Evolutionary conservation across 2,797 vertebrate species (phyloP).

Genomic region (Lacerta bilineata): DNA sequence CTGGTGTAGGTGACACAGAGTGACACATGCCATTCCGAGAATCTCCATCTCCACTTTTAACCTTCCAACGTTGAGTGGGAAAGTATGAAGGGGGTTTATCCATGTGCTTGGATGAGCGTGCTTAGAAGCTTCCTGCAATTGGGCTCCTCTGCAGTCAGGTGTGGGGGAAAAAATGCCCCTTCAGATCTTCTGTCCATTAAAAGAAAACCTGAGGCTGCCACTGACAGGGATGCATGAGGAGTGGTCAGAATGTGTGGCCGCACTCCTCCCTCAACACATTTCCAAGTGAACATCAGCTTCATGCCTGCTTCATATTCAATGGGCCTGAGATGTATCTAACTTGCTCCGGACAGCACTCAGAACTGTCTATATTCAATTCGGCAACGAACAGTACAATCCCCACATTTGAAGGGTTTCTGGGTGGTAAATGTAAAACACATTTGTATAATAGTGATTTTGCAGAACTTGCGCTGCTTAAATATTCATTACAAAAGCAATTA

Average conservation of each 20-base stretch:
- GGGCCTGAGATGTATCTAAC: background rate
- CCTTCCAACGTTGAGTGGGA: too few relatives aligned
- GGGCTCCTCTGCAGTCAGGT: too few relatives aligned
- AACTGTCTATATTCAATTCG: background rate
- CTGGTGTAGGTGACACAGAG: too few relatives aligned
- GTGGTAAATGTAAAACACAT: slow-evolving; percentile 52
- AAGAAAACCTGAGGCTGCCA: too few relatives aligned
- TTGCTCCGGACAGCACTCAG: background rate
- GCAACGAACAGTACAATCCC: slow-evolving; percentile 16
- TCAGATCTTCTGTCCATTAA: too few relatives aligned
- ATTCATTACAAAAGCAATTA: slow-evolving; percentile 63
- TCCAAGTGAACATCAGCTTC: background rate
- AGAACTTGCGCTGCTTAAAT: slow-evolving; percentile 62
- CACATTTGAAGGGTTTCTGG: slow-evolving; percentile 29
- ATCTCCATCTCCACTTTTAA: too few relatives aligned
- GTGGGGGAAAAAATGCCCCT: too few relatives aligned
- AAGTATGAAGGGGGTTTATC: too few relatives aligned
- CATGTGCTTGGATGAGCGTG: too few relatives aligned
- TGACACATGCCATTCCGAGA: too few relatives aligned
- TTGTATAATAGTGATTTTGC: slow-evolving; percentile 62
- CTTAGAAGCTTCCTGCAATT: too few relatives aligned
- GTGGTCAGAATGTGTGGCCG: background rate
- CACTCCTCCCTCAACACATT: too few relatives aligned
- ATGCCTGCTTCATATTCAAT: background rate
- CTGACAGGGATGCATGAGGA: background rate